A percentile compares a stretch with the other conserved stretches of the same genome.
Evolutionary conservation across 2,888 invertebrate genomes (phyloP).

Genomic region (Tipula unca): DNA sequence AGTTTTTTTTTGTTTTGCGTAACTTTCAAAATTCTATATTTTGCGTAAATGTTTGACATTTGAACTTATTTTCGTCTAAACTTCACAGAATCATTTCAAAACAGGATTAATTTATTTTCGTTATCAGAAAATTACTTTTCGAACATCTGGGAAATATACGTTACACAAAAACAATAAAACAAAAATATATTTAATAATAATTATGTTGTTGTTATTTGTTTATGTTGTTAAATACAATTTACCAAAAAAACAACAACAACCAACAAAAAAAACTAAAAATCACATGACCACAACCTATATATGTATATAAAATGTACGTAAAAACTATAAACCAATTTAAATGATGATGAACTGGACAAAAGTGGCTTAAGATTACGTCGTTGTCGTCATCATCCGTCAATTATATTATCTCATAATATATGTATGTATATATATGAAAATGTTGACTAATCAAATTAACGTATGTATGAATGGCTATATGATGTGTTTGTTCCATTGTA

Average conservation of each 20-base stretch:
- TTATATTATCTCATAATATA: not conserved
- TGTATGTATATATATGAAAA: not conserved
- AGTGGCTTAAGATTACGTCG: not conserved
- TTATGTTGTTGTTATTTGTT: not conserved
- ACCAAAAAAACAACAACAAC: not conserved
- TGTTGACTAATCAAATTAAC: not conserved
- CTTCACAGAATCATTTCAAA: not conserved
- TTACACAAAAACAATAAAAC: not conserved
- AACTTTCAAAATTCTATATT: not conserved
- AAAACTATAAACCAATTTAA: not conserved
- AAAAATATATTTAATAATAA: not conserved
- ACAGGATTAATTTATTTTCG: not conserved
- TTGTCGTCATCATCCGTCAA: not conserved
- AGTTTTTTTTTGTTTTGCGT: not conserved
- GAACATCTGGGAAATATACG: not conserved
- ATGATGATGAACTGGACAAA: not conserved
- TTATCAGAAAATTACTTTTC: not conserved
- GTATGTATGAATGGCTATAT: not conserved
- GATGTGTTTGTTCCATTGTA: not conserved
- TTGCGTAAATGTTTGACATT: not conserved
- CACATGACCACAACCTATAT: too few relatives aligned
- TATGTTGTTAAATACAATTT: not conserved
- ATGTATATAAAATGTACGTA: not conserved
- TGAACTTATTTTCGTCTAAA: not conserved
- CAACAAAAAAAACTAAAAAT: too few relatives aligned